Conservation (phyloP, 2,113 vertebrate genomes). For the Corythoichthys haematopterus region DNA sequence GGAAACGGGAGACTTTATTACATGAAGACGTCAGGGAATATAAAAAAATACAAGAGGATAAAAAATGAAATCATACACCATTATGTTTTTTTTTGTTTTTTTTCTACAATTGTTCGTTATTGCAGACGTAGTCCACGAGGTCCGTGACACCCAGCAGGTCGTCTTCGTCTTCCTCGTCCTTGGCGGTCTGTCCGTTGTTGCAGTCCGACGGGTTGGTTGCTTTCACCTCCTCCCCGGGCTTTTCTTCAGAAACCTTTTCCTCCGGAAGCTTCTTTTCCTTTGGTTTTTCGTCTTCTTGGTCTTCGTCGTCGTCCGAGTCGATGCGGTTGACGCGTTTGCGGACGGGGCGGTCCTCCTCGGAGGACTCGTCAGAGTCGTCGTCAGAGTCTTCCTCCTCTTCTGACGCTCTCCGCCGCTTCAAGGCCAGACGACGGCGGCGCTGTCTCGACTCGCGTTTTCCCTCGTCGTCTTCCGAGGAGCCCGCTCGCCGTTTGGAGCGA, state of each 20-base stretch:
- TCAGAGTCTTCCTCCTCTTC: conserved; percentile 69
- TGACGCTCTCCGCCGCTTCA: conserved; percentile 69
- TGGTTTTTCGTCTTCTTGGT: conserved; percentile 61
- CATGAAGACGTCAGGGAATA: conserved; percentile 7
- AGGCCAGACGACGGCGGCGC: conserved; percentile 43
- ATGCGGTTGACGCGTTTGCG: conserved; percentile 89
- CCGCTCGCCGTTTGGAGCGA: conserved; percentile 63
- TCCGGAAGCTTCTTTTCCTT: conserved; percentile 67
- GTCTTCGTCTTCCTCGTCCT: conserved; percentile 90
- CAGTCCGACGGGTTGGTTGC: conserved; percentile 81
- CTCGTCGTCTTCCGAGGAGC: conserved; percentile 63
- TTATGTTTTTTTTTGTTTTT: conserved; percentile 13
- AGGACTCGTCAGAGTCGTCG: conserved; percentile 49
- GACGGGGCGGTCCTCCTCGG: conserved; percentile 78
- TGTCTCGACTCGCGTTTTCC: conserved; percentile 37
- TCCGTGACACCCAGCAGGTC: conserved; percentile 98
- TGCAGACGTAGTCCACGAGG: conserved; percentile 99
- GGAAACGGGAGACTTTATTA: not conserved
- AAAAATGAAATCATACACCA: conserved; percentile 42
- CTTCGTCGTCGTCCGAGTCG: conserved; percentile 76
- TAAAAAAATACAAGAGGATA: conserved; percentile 71
- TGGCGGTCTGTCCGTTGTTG: conserved; percentile 87
- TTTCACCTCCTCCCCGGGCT: conserved; percentile 71
- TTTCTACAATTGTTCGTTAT: conserved; percentile 96
- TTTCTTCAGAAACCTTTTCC: conserved; percentile 72